phyloP scores from a whole-genome alignment of 2,113 vertebrate species.

The Oxyura jamaicensis region DNA sequence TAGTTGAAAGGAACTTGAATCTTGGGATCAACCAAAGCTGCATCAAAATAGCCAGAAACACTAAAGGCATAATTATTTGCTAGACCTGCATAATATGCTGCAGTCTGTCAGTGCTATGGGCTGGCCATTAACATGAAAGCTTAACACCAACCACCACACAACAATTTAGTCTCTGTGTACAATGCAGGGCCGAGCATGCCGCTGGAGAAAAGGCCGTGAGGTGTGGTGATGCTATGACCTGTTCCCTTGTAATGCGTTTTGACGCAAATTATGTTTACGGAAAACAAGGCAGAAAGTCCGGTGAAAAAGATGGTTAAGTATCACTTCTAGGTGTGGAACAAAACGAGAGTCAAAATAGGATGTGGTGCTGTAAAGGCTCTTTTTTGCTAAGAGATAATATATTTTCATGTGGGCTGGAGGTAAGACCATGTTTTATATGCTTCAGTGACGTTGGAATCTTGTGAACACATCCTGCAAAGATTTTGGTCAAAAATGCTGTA shows the following conservation, averaged over 20 bases:
- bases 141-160: neutral
- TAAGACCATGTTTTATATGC: neutral
- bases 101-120: neutral
- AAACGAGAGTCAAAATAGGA: neutral
- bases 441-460: neutral
- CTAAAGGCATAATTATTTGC: neutral
- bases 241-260: neutral
- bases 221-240: neutral
- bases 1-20: neutral
- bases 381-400: neutral
- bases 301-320: neutral
- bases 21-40: neutral
- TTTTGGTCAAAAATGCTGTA: neutral
- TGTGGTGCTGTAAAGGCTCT: neutral
- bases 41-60: neutral
- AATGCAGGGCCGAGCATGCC: neutral
- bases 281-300: neutral
- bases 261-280: neutral
- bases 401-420: neutral
- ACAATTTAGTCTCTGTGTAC: neutral
- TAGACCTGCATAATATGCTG: neutral
- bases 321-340: neutral
- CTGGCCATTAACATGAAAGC: neutral
- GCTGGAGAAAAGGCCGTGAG: neutral
- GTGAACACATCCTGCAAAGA: neutral